A percentile compares a stretch with the other conserved stretches of the same genome.
Conservation (phyloP, 2,888 invertebrate genomes). For the Aleiodes alternator region DNA sequence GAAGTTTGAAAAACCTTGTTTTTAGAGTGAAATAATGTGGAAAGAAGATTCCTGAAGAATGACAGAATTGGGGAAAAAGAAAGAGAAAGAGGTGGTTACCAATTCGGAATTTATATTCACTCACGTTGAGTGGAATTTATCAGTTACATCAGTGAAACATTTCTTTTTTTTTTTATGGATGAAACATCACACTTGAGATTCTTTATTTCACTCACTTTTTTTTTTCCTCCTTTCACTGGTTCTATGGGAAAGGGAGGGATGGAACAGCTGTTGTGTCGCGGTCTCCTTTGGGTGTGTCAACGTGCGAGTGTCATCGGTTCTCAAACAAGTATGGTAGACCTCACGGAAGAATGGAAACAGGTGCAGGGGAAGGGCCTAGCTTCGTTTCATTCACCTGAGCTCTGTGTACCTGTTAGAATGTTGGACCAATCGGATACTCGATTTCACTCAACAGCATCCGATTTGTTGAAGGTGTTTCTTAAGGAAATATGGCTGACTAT, state of each 20-base stretch:
- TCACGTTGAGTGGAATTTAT: not conserved
- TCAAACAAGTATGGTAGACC: not conserved
- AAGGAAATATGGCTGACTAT: not conserved
- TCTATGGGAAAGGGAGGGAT: too few relatives aligned
- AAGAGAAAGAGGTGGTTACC: not conserved
- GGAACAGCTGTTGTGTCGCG: too few relatives aligned
- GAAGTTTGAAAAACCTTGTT: not conserved
- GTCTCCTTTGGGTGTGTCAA: too few relatives aligned
- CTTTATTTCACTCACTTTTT: not conserved
- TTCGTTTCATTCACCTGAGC: not conserved
- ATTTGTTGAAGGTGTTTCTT: not conserved
- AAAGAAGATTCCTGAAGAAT: not conserved
- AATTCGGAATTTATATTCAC: not conserved
- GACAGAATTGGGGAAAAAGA: not conserved
- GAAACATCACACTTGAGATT: conserved; percentile 1
- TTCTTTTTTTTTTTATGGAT: not conserved
- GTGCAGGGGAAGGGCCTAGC: not conserved
- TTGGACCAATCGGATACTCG: conserved; percentile 1
- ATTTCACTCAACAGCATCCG: not conserved
- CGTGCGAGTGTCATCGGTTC: conserved; percentile 8
- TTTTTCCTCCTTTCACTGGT: too few relatives aligned
- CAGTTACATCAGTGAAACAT: not conserved
- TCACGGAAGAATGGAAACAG: not conserved
- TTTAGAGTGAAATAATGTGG: conserved; percentile 2
- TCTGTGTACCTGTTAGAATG: conserved; percentile 4